Evolutionary conservation across 2,888 invertebrate species (phyloP), one percentile per base, ranked within the genome.

Genomic region (Metalampra italica): DNA sequence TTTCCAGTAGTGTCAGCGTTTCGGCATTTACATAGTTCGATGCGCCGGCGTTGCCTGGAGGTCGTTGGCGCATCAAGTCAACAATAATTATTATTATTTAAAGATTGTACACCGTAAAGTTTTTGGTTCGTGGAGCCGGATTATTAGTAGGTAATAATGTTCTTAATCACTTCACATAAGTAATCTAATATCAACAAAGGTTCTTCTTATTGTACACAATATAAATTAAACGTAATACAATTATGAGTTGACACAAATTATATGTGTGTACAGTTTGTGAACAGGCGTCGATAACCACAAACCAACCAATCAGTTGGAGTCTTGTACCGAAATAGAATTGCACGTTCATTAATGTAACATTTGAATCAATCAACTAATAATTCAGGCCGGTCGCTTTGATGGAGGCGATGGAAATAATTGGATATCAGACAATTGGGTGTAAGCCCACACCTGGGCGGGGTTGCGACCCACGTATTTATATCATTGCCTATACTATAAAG

Each of bases 351-450:
- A 11, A 4, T 42, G 39, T 43, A 32, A 40, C 36, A 44, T 51
- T 51, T 48, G 36, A 51, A 52, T 52, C 52, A 55, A 56, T 56
- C 55, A 56, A 52, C 45, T 41, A 47, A 58, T 57, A 54, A 53
- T 55, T 54, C 40, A 45, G 46, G 44, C 14, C 39, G 39, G 36
- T 43, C 47, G 47, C 49, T 51, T 49, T 51, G 46, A 43, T 37
- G 45, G 50, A 47, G 46, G 44, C 44, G 43, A 52, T 49, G 46
- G 47, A 51, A 45, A 45, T 55, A 60, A 59, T 56, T 59, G 54
- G 54, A 57, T 51, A 45, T 12, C 37, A 14, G 40, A 47, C 13
- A 40, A 50, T 47, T 22, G 45, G 47, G 50, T 54, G 53, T 36
- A 47, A 48, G 39, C 41, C n/a, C 32, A 39, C 53, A 42, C 49